Percentiles rank a stretch among this genome's conserved stretches.
These are phyloP conservation scores for Parnassius smintheus DNA, from an alignment of 2,888 invertebrate species.

Conservation along the genomic window DNA sequence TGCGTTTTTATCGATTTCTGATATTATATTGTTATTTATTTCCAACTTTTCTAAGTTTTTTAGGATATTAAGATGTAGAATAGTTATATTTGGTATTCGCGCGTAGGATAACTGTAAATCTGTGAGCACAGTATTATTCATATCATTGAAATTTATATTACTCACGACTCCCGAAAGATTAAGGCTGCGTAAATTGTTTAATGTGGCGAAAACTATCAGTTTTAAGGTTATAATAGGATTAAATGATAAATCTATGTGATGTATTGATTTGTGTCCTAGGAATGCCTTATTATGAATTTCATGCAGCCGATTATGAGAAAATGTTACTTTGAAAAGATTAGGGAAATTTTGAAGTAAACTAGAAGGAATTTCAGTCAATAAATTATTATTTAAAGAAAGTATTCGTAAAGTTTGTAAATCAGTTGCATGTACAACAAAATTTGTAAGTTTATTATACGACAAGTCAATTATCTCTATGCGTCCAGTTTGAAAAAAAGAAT, in stretches of 20 bases:
- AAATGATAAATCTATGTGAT: conserved; percentile 52
- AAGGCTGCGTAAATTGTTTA: conserved; percentile 39
- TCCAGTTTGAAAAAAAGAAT: conserved; percentile 49
- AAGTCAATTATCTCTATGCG: conserved; percentile 52
- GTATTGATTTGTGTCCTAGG: conserved; percentile 39
- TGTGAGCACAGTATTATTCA: conserved; percentile 34
- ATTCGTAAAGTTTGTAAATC: conserved; percentile 43
- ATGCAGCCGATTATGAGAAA: conserved; percentile 48
- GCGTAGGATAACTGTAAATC: conserved; percentile 45
- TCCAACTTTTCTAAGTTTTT: conserved; percentile 39
- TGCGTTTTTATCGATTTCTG: conserved; percentile 40
- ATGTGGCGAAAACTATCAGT: conserved; percentile 34
- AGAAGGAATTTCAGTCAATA: conserved; percentile 41
- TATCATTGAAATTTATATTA: conserved; percentile 38
- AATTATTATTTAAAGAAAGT: conserved; percentile 53
- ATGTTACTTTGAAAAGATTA: conserved; percentile 38
- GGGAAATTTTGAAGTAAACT: conserved; percentile 39
- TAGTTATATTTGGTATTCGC: conserved; percentile 41
- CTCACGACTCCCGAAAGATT: conserved; percentile 45
- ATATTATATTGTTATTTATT: conserved; percentile 48
- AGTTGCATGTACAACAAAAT: conserved; percentile 51
- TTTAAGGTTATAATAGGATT: conserved; percentile 47
- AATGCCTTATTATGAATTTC: conserved; percentile 41
- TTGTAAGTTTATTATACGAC: conserved; percentile 50
- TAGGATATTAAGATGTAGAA: conserved; percentile 41